phyloP scores from a whole-genome alignment of 2,888 invertebrate genomes.

The Galerucella calmariensis region DNA sequence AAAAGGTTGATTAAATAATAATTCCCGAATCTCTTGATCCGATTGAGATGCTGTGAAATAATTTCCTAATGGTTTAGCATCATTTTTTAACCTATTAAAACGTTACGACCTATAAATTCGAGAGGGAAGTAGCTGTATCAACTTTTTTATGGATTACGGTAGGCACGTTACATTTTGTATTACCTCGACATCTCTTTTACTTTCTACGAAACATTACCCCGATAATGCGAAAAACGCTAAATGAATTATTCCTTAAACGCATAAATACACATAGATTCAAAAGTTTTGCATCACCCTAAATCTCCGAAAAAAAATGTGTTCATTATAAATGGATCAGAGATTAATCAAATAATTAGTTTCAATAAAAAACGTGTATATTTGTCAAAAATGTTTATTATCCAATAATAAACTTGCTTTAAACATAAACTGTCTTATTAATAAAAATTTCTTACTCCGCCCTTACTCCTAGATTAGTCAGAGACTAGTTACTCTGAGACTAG shows the following conservation, averaged over 20 bases:
- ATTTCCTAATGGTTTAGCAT: neutral
- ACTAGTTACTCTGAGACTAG: no score
- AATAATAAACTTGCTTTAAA: no score
- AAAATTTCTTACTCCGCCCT: no score
- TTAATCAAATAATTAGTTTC: no score
- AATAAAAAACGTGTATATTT: no score
- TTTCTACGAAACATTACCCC: neutral
- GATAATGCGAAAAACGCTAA: neutral
- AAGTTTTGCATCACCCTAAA: no score
- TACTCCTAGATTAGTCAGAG: no score
- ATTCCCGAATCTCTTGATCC: neutral
- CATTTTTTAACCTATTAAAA: conserved; percentile 1
- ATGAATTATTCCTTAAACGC: neutral
- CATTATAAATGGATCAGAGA: no score
- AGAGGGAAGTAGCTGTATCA: neutral
- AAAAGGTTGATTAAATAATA: neutral
- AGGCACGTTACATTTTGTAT: neutral
- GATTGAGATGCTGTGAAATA: neutral
- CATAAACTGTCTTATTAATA: no score
- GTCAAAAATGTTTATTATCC: no score
- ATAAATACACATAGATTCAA: neutral
- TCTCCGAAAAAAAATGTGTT: no score
- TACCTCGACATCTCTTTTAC: neutral
- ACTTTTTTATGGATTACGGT: neutral
- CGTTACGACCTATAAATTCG: neutral